phyloP scores from a whole-genome alignment of 2,797 vertebrate genomes.

The Channallabes apus region DNA sequence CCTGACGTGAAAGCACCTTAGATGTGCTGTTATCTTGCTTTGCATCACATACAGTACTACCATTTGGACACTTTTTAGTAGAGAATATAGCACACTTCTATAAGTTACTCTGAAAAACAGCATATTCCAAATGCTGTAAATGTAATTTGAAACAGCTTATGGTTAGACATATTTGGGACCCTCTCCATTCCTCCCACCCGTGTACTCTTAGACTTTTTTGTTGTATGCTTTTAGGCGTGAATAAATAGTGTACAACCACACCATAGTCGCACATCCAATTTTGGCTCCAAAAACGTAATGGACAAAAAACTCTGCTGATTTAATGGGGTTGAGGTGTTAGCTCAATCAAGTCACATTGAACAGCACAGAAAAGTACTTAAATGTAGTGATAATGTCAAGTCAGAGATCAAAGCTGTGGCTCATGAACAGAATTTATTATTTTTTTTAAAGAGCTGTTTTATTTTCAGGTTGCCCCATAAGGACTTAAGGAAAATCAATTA shows the following conservation, averaged over 20 bases:
- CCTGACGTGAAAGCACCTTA: not conserved
- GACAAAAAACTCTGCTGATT: not conserved
- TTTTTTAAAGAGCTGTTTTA: not conserved
- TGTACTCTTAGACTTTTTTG: not conserved
- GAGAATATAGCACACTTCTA: not conserved
- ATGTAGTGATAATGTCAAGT: not conserved
- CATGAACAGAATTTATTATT: not conserved
- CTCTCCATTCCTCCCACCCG: not conserved
- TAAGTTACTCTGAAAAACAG: not conserved
- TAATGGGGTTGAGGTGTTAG: not conserved
- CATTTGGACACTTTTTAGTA: not conserved
- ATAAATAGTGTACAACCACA: not conserved
- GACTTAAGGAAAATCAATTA: not conserved
- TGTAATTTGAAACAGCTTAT: not conserved
- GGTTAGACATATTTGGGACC: not conserved
- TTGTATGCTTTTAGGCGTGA: not conserved
- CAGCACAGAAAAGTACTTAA: not conserved
- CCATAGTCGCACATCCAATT: not conserved
- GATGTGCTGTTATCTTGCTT: not conserved
- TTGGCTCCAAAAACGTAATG: not conserved
- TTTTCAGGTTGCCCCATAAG: not conserved
- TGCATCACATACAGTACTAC: not conserved
- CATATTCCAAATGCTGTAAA: not conserved
- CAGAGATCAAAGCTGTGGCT: not conserved
- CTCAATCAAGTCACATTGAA: not conserved